Evolutionary conservation across 2,113 vertebrate genomes (phyloP), one percentile per base, ranked within the genome.

Genomic region (Mohoua ochrocephala): DNA sequence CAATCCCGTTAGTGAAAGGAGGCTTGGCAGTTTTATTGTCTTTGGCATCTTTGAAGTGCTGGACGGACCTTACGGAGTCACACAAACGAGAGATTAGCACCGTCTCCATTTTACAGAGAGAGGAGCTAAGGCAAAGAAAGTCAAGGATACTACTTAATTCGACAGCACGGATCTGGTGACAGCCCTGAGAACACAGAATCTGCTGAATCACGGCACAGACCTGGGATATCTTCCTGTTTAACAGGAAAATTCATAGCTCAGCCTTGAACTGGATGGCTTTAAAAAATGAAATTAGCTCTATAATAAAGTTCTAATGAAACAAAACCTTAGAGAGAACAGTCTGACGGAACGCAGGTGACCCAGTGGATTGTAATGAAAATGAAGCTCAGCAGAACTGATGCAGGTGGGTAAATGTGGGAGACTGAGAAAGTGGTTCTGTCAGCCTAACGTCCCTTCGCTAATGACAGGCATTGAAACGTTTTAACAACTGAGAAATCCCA

Each of bases 141-240:
- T 79, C 91, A 92, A 94, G 84, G 91, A 81, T 91, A 85, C 57
- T 44, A 12, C 92, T 93, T 82, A 92, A 94, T 94, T 95, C 35
- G 2, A 78, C 88, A 94, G 92, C 76, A 26, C 22, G 15, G 76
- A 86, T 84, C 37, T 82, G 83, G 91, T 82, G 92, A 84, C 93
- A 97, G 95, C 90, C 87, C 11, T 79, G 90, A 79, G 89, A 84
- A 54, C 4, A 17, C 78, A 93, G 82, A 93, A 94, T 91, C 44
- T 95, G 95, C 95, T 95, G 95, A 93, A 95, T 92, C 95, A 97
- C 35, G 3, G 91, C 92, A 75, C 91, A 84, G 60, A 82, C 73
- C 60, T 42, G 52, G 61, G 71, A 49, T 76, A 79, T 53, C 57
- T 89, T 68, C 88, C 63, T 74, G 41, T 42, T 93, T 53, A 84